Evolutionary conservation across 2,797 vertebrate species (phyloP).

Genomic region (Mastacembelus armatus): DNA sequence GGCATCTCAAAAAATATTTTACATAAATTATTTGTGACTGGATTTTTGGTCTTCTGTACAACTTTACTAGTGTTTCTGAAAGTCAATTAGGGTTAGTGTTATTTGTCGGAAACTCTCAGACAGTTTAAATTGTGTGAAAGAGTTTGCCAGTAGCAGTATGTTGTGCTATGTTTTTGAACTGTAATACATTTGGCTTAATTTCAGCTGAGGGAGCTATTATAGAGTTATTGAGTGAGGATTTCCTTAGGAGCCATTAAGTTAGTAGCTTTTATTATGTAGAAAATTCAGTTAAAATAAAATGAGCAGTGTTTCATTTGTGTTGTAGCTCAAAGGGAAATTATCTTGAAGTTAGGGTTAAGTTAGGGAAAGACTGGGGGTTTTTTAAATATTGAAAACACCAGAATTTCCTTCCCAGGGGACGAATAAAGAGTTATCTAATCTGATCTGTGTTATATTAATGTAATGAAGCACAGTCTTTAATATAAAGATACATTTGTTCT

Average conservation of each 20-base stretch:
- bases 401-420: no score
- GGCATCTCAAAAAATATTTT: slow-evolving; percentile 29
- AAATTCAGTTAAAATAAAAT: slow-evolving; percentile 1
- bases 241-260: background rate
- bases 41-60: background rate
- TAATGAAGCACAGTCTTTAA: no score
- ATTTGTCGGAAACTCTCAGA: slow-evolving; percentile 33
- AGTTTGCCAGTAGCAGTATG: slow-evolving; percentile 23
- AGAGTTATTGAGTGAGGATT: background rate
- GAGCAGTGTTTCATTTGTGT: background rate
- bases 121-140: slow-evolving; percentile 1
- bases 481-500: no score
- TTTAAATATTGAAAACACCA: background rate
- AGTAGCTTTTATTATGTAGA: background rate
- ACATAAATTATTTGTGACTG: slow-evolving; percentile 10
- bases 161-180: background rate
- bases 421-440: no score
- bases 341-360: background rate
- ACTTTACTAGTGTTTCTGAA: slow-evolving; percentile 37
- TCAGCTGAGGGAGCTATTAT: background rate
- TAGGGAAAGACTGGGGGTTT: background rate
- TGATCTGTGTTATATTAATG: no score
- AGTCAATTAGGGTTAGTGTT: slow-evolving; percentile 37
- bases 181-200: slow-evolving; percentile 1
- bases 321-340: background rate